These are phyloP conservation scores for Leucophenga varia DNA, from an alignment of 1,140 invertebrate genomes.

Conservation along the genomic window DNA sequence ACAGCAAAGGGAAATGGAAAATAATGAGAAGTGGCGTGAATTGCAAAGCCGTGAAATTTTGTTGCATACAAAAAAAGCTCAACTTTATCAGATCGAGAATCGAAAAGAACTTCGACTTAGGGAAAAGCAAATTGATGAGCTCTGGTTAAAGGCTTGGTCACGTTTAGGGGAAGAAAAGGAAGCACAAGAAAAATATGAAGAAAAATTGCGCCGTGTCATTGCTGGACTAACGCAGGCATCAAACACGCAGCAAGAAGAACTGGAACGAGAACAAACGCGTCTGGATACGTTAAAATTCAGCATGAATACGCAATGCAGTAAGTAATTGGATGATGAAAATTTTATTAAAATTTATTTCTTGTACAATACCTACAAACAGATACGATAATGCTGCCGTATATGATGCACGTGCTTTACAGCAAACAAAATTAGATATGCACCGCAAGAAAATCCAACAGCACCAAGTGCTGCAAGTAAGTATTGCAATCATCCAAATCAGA, in stretches of 20 bases:
- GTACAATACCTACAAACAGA: slow-evolving; percentile 4
- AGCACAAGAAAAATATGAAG: slow-evolving; percentile 22
- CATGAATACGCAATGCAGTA: slow-evolving; percentile 15
- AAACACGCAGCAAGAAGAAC: slow-evolving; percentile 15
- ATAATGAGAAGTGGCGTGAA: no score
- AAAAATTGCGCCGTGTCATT: slow-evolving; percentile 14
- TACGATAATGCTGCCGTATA: slow-evolving; percentile 10
- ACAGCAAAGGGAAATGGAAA: no score
- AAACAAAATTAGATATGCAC: neutral
- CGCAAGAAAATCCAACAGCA: slow-evolving; percentile 19
- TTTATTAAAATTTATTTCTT: neutral
- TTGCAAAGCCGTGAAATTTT: no score
- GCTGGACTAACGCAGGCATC: slow-evolving; percentile 15
- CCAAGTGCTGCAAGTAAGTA: slow-evolving; percentile 14
- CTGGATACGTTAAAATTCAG: slow-evolving; percentile 9
- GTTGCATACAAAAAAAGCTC: no score
- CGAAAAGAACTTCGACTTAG: no score
- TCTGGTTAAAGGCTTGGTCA: slow-evolving; percentile 15
- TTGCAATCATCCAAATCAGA: no score
- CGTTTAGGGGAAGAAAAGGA: slow-evolving; percentile 18
- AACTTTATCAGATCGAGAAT: no score
- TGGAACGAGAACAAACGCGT: neutral
- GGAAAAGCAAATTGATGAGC: neutral
- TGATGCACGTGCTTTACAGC: slow-evolving; percentile 2
- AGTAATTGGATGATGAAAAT: neutral